Conservation (phyloP, 2,797 vertebrate species). For the Podarcis lilfordi region DNA sequence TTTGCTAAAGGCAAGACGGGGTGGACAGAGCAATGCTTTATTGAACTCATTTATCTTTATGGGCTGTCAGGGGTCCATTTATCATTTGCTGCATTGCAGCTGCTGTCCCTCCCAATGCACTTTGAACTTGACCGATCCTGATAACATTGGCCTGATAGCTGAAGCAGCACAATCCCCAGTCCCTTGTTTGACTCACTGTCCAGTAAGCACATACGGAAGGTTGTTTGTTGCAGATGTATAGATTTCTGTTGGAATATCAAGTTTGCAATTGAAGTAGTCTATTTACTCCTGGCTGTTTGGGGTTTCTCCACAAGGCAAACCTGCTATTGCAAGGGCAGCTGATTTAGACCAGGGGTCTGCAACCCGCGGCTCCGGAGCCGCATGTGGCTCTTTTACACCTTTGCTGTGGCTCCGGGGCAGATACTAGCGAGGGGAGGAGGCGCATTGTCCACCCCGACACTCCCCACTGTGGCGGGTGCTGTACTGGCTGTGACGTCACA, state of each 20-base stretch:
- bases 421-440: too few relatives aligned
- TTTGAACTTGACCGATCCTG: constrained; percentile 17
- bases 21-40: constrained; percentile 33
- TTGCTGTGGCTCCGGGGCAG: too few relatives aligned
- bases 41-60: constrained; percentile 47
- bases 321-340: not conserved
- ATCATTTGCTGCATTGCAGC: constrained; percentile 52
- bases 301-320: not conserved
- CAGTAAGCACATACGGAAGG: constrained; percentile 6
- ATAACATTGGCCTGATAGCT: not conserved
- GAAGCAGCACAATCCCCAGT: not conserved
- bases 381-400: too few relatives aligned
- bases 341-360: not conserved
- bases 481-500: too few relatives aligned
- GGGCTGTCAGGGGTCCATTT: constrained; percentile 31
- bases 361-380: too few relatives aligned
- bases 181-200: not conserved
- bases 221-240: not conserved
- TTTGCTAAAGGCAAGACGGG: constrained; percentile 1
- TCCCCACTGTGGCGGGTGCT: too few relatives aligned
- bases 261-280: not conserved
- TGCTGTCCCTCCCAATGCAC: constrained; percentile 8
- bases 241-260: accelerated
- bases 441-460: too few relatives aligned
- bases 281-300: not conserved